Evolutionary conservation across 2,888 invertebrate genomes (phyloP), one percentile per base, ranked within the genome.

Genomic region (Argyresthia albistria): DNA sequence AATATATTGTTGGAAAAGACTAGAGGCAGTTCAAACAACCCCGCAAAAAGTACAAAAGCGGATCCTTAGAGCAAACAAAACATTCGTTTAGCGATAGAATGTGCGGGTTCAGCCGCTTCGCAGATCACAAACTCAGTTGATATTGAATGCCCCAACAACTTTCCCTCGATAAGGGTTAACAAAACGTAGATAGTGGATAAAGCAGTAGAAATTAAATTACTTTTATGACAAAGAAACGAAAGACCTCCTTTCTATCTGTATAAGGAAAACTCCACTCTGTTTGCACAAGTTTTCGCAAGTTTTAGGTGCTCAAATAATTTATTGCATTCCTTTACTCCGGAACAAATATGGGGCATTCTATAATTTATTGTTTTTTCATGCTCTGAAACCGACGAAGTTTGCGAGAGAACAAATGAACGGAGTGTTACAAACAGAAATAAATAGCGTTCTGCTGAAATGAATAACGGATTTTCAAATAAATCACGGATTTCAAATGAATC

Each of bases 111-210:
- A 76, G 77, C 68, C 69, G 73, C 73, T 73, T 76, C 70, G 73
- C 74, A 74, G 76, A 81, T 80, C 80, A 80, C 76, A 73, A 75
- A 80, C 81, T 76, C 73, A 75, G 37, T 51, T 6, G 45, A 51
- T 70, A 82, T 82, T 77, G 79, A 82, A 82, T 78, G 75, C 70
- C 73, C 70, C 67, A 69, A 66, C 75, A 75, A 73, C 79, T 78
- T 69, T 81, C 81, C 63, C 67, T 68, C 76, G 76, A 83, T 78
- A 82, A 83, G 82, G 83, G 80, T 82, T 77, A 69, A 69, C 71
- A 66, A 70, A 64, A 73, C 61, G 62, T 62, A 69, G 65, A 66
- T 71, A 68, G 63, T 63, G 60, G 66, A 73, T 72, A 71, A 71
- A 80, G 70, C 66, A 72, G 66, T 71, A 64, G 62, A 77, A 69